Evolutionary conservation across 2,888 invertebrate genomes (phyloP).

Genomic region (Megastigmus dorsalis): DNA sequence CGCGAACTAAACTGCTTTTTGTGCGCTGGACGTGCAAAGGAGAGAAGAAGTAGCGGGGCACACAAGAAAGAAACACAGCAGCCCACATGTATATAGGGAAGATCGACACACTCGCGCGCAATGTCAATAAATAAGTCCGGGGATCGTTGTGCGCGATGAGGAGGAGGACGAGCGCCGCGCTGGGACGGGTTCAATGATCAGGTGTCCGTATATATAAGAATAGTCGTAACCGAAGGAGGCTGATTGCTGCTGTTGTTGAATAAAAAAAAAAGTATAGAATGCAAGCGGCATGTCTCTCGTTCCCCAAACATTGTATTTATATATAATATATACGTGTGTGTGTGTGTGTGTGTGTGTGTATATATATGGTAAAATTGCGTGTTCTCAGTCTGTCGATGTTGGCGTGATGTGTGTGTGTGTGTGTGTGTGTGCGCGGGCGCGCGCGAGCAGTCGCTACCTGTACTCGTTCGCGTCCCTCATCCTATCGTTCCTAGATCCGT

Average conservation of each 20-base stretch:
- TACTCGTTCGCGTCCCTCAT: slow-evolving; percentile 60
- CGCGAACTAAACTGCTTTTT: too few species aligned
- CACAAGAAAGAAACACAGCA: not conserved
- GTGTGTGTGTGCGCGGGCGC: slow-evolving; percentile 42
- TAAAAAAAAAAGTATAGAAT: slow-evolving; percentile 4
- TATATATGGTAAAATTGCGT: slow-evolving; percentile 39
- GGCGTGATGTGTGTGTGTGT: slow-evolving; percentile 31
- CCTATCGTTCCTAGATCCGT: not conserved
- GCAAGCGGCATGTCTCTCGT: slow-evolving; percentile 31
- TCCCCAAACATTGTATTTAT: slow-evolving; percentile 31
- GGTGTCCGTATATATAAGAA: too few species aligned
- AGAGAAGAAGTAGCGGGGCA: too few species aligned
- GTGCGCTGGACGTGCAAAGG: slow-evolving; percentile 4
- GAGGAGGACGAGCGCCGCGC: not conserved
- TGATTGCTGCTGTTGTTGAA: too few species aligned
- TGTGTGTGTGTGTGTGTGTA: too few species aligned
- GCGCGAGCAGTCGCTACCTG: slow-evolving; percentile 52
- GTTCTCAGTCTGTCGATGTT: slow-evolving; percentile 37
- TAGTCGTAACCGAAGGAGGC: too few species aligned
- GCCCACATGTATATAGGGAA: slow-evolving; percentile 15
- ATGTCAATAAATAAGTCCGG: slow-evolving; percentile 34
- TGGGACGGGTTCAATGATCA: slow-evolving; percentile 10
- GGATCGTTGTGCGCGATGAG: not conserved
- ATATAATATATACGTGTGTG: too few species aligned
- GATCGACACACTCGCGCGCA: not conserved